Base-by-base conservation (phyloP, 1,140 invertebrate genomes). In the Heliconius hewitsoni region DNA sequence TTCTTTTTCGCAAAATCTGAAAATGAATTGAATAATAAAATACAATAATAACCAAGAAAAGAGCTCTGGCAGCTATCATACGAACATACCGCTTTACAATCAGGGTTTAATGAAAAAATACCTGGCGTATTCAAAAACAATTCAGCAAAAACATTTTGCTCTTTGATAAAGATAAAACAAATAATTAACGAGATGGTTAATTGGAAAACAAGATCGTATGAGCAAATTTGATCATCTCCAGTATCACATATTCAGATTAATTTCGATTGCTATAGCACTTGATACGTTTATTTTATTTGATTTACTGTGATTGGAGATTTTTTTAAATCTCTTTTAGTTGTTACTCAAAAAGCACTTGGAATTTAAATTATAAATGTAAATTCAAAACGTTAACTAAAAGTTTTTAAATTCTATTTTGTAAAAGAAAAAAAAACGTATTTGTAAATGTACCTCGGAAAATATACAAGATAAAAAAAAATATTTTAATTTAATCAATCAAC, bases 151-250 rank as follows among this genome's bases (percentile, higher is more conserved):
- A 18, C 39, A 50, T 39, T 78, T 78, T 70, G n/a, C 70, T n/a
- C 70, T n/a, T 76, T 71, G 42, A 77, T 46, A 71, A 16, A 74
- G 72, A 82, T 82, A 78, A 81, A 82, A 72, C 78, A 79, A 81
- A 81, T 84, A 81, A 80, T 84, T 82, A 81, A 81, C 80, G 73
- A 74, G 71, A 81, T 78, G 79, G 81, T 83, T 70, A 79, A 82
- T 79, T 79, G 72, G 80, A 77, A 66, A 81, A 81, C 46, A 71
- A 76, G 71, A 81, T 76, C 71, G 78, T 80, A 39, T 74, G 82
- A 77, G 71, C 55, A 85, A 85, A 85, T 85, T 80, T 81, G 80
- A 79, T 73, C 77, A 78, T 83, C 23, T 77, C 66, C 55, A 42
- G 66, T 79, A 76, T 82, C 82, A 83, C 75, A 81, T 78, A 80